These are phyloP conservation scores for Nasonia vitripennis DNA, from an alignment of 1,140 invertebrate species.

Conservation along the genomic window DNA sequence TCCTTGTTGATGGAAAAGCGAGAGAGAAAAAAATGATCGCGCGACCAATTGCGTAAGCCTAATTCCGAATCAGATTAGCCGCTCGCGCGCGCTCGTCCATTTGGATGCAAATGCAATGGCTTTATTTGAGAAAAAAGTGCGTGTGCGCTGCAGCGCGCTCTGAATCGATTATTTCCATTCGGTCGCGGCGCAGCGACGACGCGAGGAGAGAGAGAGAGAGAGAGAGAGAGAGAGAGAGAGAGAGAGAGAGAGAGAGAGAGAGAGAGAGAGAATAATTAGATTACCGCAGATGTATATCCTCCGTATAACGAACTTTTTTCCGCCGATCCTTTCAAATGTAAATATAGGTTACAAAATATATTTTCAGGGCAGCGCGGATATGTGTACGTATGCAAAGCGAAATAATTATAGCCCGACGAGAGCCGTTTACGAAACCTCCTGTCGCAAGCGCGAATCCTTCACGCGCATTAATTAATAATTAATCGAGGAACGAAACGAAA, in stretches of 20 bases:
- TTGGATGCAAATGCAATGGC: conserved; percentile 26
- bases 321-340: conserved; percentile 34
- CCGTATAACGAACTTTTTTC: background rate
- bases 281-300: background rate
- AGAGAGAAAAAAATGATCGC: background rate
- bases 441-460: background rate
- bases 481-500: background rate
- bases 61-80: conserved; percentile 22
- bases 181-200: background rate
- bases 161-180: background rate
- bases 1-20: background rate
- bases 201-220: no score
- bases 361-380: background rate
- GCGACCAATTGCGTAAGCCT: conserved; percentile 5
- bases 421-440: background rate
- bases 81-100: background rate
- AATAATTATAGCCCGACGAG: background rate
- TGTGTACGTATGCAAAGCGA: background rate
- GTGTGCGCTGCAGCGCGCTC: background rate
- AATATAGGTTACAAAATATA: conserved; percentile 47
- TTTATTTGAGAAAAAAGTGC: conserved; percentile 8
- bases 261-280: background rate
- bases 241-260: no score
- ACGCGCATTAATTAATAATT: background rate
- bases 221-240: no score